Conservation (phyloP, 2,888 invertebrate genomes). For the Nyleta sp. region DNA sequence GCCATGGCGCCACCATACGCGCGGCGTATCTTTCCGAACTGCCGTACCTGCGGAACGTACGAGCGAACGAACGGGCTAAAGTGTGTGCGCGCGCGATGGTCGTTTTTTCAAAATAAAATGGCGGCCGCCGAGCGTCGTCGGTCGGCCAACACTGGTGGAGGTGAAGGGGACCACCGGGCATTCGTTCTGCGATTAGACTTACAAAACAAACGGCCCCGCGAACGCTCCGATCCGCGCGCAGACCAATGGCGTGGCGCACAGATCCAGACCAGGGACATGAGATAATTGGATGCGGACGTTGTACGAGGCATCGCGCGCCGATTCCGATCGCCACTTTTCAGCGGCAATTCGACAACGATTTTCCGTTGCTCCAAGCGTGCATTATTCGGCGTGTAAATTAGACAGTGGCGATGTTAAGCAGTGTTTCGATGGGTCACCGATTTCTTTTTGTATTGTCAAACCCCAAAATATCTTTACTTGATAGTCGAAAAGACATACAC, state of each 20-base stretch:
- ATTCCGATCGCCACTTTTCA: constrained; percentile 74
- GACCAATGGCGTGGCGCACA: constrained; percentile 80
- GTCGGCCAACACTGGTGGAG: constrained; percentile 69
- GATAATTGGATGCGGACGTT: constrained; percentile 81
- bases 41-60: constrained; percentile 66
- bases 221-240: constrained; percentile 71
- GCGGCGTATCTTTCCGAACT: constrained; percentile 68
- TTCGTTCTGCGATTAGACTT: constrained; percentile 82
- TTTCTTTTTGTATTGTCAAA: no score
- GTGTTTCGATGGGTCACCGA: no score
- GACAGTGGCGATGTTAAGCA: neutral
- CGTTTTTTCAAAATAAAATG: constrained; percentile 80
- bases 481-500: no score
- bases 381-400: neutral
- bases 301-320: constrained; percentile 70
- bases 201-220: constrained; percentile 82
- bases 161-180: constrained; percentile 81
- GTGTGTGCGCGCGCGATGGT: constrained; percentile 71
- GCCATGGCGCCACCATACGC: constrained; percentile 78
- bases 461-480: no score
- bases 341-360: constrained; percentile 68
- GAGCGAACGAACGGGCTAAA: constrained; percentile 69
- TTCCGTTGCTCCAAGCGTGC: constrained; percentile 10
- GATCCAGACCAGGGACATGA: constrained; percentile 81
- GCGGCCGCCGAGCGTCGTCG: constrained; percentile 73